Percentiles rank a stretch among this genome's conserved stretches.
These are phyloP conservation scores for Heterodera carotae DNA, from an alignment of 1,140 invertebrate species.

Conservation along the genomic window DNA sequence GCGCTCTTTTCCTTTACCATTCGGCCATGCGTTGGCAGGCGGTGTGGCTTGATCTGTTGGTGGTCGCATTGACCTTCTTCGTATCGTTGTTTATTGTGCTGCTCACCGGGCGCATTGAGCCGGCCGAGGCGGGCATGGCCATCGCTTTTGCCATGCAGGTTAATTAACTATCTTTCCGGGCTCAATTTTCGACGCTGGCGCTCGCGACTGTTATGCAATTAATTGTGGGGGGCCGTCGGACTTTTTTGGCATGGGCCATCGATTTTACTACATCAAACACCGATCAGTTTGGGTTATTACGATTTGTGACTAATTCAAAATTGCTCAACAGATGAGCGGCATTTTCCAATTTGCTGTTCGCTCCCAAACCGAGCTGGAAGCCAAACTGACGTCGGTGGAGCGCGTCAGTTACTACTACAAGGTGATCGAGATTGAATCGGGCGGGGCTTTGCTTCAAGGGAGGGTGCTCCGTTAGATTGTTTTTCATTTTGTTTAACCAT, in stretches of 20 bases:
- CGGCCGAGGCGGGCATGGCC: conserved; percentile 74
- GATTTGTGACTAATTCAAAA: too few relatives aligned
- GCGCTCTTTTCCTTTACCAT: conserved; percentile 68
- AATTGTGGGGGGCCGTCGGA: too few relatives aligned
- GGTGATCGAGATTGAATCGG: too few relatives aligned
- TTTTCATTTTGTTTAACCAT: too few relatives aligned
- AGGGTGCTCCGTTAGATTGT: too few relatives aligned
- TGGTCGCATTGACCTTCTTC: conserved; percentile 66
- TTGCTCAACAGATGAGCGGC: conserved; percentile 71
- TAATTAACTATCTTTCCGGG: too few relatives aligned
- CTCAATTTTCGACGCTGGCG: too few relatives aligned
- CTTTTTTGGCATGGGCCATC: too few relatives aligned
- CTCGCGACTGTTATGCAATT: too few relatives aligned
- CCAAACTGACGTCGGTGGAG: conserved; percentile 73
- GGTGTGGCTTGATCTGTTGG: conserved; percentile 72
- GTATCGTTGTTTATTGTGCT: conserved; percentile 71
- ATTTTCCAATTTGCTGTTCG: conserved; percentile 74
- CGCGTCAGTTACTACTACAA: conserved; percentile 69
- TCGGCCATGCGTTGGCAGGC: conserved; percentile 75
- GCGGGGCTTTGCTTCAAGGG: too few relatives aligned
- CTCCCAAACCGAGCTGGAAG: conserved; percentile 73
- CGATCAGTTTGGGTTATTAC: too few relatives aligned
- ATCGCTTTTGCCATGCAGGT: conserved; percentile 71
- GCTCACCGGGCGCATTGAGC: conserved; percentile 69
- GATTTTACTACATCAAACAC: too few relatives aligned